Evolutionary conservation across 1,140 invertebrate species (phyloP).

Genomic region (Agraylea sexmaculata): DNA sequence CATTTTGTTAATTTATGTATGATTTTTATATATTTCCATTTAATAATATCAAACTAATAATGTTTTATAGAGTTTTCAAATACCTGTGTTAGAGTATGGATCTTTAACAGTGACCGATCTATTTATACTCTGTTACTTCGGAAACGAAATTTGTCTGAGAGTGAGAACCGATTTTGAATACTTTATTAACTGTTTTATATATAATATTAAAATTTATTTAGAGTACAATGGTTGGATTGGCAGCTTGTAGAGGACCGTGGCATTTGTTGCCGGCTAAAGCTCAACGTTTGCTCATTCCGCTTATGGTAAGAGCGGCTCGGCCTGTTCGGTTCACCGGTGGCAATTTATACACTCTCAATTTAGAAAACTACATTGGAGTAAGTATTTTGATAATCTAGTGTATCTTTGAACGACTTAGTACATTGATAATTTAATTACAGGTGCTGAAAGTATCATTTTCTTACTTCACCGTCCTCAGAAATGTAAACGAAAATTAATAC

Average conservation of each 20-base stretch:
- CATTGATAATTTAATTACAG: slow-evolving; percentile 13
- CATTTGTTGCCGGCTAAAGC: slow-evolving; percentile 2
- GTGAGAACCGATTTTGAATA: slow-evolving; percentile 5
- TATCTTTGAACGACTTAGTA: not conserved
- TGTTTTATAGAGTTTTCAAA: slow-evolving; percentile 17
- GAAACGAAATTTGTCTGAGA: slow-evolving; percentile 18
- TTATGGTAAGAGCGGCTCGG: slow-evolving; percentile 10
- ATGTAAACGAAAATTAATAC: slow-evolving; percentile 10
- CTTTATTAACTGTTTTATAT: no score
- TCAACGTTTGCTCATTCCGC: slow-evolving; percentile 2
- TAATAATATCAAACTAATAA: not conserved
- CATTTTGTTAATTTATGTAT: not conserved
- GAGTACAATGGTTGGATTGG: slow-evolving; percentile 6
- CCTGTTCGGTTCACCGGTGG: slow-evolving; percentile 16
- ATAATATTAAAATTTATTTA: no score
- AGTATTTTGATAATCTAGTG: not conserved
- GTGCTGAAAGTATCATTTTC: slow-evolving; percentile 20
- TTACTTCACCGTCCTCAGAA: slow-evolving; percentile 17
- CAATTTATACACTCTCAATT: slow-evolving; percentile 14
- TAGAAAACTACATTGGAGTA: slow-evolving; percentile 16
- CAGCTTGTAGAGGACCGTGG: slow-evolving; percentile 10
- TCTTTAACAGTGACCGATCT: slow-evolving; percentile 12
- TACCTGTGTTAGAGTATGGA: slow-evolving; percentile 15
- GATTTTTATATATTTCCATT: not conserved
- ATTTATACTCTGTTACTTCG: slow-evolving; percentile 18